A percentile compares a stretch with the other conserved stretches of the same genome.
Conservation (phyloP, 2,797 vertebrate species). For the Sciurus carolinensis region DNA sequence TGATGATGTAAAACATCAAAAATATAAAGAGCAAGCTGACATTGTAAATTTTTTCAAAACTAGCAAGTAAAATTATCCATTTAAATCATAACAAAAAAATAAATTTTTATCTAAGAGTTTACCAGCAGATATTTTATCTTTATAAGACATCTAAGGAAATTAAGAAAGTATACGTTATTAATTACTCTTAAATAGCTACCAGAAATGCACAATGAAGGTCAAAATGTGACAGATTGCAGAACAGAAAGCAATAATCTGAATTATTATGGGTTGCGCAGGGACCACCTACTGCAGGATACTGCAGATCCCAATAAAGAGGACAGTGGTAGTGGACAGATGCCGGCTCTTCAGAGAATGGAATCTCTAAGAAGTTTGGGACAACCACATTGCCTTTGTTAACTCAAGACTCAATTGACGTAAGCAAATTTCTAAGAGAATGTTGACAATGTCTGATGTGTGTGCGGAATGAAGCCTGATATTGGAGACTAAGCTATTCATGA, state of each 20-base stretch:
- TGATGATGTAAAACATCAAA: slow-evolving; percentile 8
- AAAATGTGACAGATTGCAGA: neutral
- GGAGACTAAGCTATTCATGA: slow-evolving; percentile 77
- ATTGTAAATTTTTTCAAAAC: slow-evolving; percentile 33
- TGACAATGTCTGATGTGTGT: slow-evolving; percentile 75
- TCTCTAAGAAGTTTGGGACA: neutral
- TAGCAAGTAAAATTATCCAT: neutral
- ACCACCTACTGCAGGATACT: neutral
- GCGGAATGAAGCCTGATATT: slow-evolving; percentile 69
- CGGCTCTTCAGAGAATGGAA: neutral
- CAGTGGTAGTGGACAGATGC: neutral
- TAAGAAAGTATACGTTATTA: neutral
- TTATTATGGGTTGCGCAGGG: neutral
- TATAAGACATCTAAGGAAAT: slow-evolving; percentile 5
- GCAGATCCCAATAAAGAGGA: neutral
- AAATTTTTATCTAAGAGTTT: slow-evolving; percentile 30
- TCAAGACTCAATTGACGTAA: slow-evolving; percentile 26
- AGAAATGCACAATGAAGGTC: neutral
- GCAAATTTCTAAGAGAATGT: slow-evolving; percentile 64
- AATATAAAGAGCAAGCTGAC: slow-evolving; percentile 13
- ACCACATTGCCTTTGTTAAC: neutral
- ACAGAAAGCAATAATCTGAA: neutral
- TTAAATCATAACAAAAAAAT: slow-evolving; percentile 54
- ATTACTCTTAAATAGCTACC: slow-evolving; percentile 14
- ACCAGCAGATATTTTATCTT: slow-evolving; percentile 14